Percentiles rank a stretch among this genome's conserved stretches.
These are phyloP conservation scores for Trididemnum miniatum DNA, from an alignment of 23 tunicate genomes.

Conservation along the genomic window DNA sequence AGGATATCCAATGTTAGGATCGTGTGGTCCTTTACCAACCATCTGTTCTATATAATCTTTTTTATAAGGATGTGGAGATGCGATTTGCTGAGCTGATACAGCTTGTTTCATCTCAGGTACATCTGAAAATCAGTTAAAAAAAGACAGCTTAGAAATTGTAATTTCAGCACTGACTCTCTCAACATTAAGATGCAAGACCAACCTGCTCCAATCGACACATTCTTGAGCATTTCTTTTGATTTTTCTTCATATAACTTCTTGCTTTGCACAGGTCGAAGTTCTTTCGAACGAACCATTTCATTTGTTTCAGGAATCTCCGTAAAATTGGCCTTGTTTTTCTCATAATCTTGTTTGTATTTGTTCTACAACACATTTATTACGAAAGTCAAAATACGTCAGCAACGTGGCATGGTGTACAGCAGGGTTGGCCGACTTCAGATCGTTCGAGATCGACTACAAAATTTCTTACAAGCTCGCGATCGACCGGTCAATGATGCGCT, in stretches of 20 bases:
- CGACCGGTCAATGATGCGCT: too few species aligned
- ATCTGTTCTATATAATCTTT: constrained; percentile 75
- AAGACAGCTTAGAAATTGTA: neutral
- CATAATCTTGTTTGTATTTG: neutral
- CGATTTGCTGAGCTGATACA: constrained; percentile 52
- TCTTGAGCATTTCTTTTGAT: neutral
- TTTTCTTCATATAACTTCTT: neutral
- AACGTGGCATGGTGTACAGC: too few species aligned
- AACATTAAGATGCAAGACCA: too few species aligned
- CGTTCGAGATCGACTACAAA: too few species aligned
- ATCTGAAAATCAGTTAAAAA: constrained; percentile 16
- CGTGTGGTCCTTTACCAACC: constrained; percentile 66
- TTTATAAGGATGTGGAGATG: constrained; percentile 61
- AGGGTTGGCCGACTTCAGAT: too few species aligned
- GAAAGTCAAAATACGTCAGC: too few species aligned
- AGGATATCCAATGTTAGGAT: constrained; percentile 73
- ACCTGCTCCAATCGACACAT: neutral
- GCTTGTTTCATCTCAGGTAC: constrained; percentile 72
- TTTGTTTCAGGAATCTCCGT: neutral
- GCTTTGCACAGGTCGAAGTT: neutral
- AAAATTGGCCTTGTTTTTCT: neutral
- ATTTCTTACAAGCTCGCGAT: too few species aligned
- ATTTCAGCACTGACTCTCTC: too few species aligned
- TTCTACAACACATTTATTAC: too few species aligned
- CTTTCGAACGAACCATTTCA: neutral